These are phyloP conservation scores for Pangasianodon hypophthalmus DNA, from an alignment of 2,113 vertebrate genomes.

Conservation along the genomic window DNA sequence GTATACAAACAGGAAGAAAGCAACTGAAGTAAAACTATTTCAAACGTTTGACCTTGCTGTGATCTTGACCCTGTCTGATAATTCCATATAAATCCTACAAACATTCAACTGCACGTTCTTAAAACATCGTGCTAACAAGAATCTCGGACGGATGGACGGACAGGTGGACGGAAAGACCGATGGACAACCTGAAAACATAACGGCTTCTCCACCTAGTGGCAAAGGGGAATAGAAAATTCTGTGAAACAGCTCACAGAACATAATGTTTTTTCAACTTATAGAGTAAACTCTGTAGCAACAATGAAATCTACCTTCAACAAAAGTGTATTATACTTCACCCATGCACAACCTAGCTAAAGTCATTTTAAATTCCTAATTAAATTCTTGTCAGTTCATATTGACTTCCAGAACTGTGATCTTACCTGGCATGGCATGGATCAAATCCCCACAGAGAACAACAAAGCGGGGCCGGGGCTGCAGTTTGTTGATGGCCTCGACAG, in stretches of 20 bases:
- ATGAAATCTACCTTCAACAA: neutral
- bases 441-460: constrained; percentile 90
- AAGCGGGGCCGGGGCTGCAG: constrained; percentile 85
- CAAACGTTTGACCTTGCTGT: neutral
- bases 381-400: neutral
- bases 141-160: neutral
- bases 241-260: neutral
- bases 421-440: constrained; percentile 95
- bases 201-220: neutral
- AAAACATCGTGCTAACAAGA: neutral
- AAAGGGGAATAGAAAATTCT: neutral
- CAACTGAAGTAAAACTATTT: neutral
- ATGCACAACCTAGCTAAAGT: neutral
- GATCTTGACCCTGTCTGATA: neutral
- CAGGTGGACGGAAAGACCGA: neutral
- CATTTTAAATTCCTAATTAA: neutral
- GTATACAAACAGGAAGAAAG: neutral
- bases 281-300: neutral
- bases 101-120: neutral
- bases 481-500: constrained; percentile 83
- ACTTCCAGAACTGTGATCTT: constrained; percentile 43
- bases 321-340: neutral
- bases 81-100: neutral
- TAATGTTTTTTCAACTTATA: neutral
- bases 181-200: neutral